Conservation (phyloP, 2,888 invertebrate genomes). For the Therioaphis trifolii region DNA sequence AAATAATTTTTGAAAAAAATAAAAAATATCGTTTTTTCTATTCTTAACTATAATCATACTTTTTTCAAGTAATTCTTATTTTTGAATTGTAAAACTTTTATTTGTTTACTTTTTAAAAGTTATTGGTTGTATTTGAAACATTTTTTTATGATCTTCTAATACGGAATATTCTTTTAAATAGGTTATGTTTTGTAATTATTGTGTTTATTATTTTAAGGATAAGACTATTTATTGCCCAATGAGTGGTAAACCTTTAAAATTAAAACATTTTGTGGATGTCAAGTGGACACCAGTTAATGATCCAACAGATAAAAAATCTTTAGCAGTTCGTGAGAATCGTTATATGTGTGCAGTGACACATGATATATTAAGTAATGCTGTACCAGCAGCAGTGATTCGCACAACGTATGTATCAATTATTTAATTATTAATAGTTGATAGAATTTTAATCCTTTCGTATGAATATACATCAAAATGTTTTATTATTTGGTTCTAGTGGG, state of each 20-base stretch:
- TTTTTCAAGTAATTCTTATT: too few species aligned
- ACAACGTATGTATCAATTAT: conserved; percentile 77
- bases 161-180: too few species aligned
- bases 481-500: conserved; percentile 76
- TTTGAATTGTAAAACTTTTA: too few species aligned
- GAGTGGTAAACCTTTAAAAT: conserved; percentile 84
- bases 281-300: conserved; percentile 93
- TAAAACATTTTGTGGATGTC: conserved; percentile 92
- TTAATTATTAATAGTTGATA: neutral
- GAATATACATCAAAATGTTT: conserved; percentile 4
- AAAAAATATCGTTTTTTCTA: too few species aligned
- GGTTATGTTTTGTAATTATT: neutral
- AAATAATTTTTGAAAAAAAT: too few species aligned
- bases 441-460: neutral
- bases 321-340: conserved; percentile 88
- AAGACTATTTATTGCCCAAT: conserved; percentile 85
- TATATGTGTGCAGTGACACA: conserved; percentile 98
- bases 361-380: conserved; percentile 93
- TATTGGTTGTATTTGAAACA: too few species aligned
- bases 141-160: too few species aligned
- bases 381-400: conserved; percentile 91
- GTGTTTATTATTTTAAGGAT: conserved; percentile 70
- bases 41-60: too few species aligned
- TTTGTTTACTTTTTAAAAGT: too few species aligned
- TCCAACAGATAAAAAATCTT: conserved; percentile 86